A percentile compares a stretch with the other conserved stretches of the same genome.
Conservation (phyloP, 2,888 invertebrate species). For the Serripes groenlandicus region DNA sequence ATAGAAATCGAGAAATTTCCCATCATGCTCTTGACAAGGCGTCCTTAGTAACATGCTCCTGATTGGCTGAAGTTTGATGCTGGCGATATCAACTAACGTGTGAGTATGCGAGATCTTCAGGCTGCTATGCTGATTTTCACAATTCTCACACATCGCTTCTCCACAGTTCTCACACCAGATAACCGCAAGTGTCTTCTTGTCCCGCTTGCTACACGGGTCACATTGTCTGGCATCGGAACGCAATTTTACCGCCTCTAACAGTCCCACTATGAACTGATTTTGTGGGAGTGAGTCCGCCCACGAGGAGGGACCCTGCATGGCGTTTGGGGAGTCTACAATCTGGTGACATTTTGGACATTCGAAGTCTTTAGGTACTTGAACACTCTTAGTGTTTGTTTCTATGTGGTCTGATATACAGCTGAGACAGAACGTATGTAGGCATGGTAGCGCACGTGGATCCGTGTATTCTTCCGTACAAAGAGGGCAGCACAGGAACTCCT, state of each 20-base stretch:
- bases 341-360: constrained; percentile 69
- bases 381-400: constrained; percentile 62
- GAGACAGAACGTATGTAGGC: constrained; percentile 68
- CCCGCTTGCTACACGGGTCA: constrained; percentile 63
- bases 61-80: constrained; percentile 69
- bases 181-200: constrained; percentile 47
- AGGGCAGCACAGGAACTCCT: constrained; percentile 70
- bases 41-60: constrained; percentile 64
- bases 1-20: constrained; percentile 70
- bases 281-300: constrained; percentile 70
- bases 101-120: constrained; percentile 61
- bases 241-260: constrained; percentile 67
- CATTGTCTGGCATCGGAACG: constrained; percentile 64
- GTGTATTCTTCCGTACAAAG: constrained; percentile 70
- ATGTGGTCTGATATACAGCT: constrained; percentile 69
- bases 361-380: constrained; percentile 64
- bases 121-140: constrained; percentile 66
- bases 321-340: constrained; percentile 59
- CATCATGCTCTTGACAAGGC: constrained; percentile 67
- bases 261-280: constrained; percentile 69
- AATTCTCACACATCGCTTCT: constrained; percentile 68
- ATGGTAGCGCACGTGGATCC: constrained; percentile 68
- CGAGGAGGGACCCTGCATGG: constrained; percentile 58
- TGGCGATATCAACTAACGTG: constrained; percentile 63
- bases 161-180: constrained; percentile 72